Conservation (phyloP, 2,113 vertebrate species). For the Corvus hawaiiensis region DNA sequence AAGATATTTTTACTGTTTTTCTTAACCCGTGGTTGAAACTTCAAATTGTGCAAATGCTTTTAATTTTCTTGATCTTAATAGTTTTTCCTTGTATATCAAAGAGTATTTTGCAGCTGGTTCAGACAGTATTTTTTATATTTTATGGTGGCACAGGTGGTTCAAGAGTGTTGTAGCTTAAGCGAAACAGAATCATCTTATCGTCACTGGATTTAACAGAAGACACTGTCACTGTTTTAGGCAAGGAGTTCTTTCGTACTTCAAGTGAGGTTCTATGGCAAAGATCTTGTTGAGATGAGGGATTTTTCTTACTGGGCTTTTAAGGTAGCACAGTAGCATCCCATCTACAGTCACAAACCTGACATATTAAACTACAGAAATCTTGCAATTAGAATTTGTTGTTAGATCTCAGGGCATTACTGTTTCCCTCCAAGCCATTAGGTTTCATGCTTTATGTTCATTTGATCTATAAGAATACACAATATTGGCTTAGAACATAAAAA, state of each 20-base stretch:
- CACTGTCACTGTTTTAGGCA: neutral
- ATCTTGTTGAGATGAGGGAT: neutral
- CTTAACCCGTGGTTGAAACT: neutral
- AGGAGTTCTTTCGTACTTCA: neutral
- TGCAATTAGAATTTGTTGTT: neutral
- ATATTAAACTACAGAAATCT: neutral
- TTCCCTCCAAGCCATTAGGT: neutral
- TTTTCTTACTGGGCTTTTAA: neutral
- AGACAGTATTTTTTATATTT: neutral
- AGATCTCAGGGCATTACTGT: rapidly evolving
- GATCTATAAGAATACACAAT: neutral
- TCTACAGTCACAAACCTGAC: neutral
- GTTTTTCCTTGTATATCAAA: neutral
- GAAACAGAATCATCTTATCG: neutral
- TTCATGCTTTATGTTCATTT: neutral
- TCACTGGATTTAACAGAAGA: neutral
- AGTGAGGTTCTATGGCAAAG: neutral
- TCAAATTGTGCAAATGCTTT: neutral
- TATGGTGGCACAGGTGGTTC: neutral
- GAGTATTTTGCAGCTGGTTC: neutral
- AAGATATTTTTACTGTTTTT: neutral
- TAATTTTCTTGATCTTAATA: neutral
- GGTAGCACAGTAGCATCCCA: neutral
- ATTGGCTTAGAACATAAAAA: neutral
- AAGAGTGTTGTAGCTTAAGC: neutral